Conservation (phyloP, 1,140 invertebrate genomes). For the Diorhabda elongata region DNA sequence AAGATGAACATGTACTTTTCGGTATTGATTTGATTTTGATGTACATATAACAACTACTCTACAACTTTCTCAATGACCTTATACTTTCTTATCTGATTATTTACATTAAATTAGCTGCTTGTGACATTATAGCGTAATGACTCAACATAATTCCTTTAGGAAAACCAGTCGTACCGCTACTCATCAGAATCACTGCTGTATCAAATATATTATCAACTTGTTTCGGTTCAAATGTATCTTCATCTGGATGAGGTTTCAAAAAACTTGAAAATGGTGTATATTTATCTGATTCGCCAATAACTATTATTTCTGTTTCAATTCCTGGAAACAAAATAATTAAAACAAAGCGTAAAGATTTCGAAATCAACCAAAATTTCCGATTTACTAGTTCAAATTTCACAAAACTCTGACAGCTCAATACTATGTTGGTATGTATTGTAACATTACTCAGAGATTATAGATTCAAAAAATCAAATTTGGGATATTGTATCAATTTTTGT, state of each 20-base stretch:
- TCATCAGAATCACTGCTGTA: constrained; percentile 47
- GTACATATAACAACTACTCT: too few relatives aligned
- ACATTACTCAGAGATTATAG: too few relatives aligned
- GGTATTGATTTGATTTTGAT: too few relatives aligned
- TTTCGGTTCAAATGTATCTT: constrained; percentile 35
- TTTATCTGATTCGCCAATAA: constrained; percentile 22
- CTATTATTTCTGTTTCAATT: constrained; percentile 27
- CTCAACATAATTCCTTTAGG: constrained; percentile 71
- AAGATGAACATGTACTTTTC: neutral
- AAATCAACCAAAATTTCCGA: too few relatives aligned
- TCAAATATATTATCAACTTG: constrained; percentile 29
- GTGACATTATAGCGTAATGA: constrained; percentile 45
- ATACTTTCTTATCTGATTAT: too few relatives aligned
- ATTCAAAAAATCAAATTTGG: too few relatives aligned
- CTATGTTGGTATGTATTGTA: too few relatives aligned
- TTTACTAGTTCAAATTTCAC: too few relatives aligned
- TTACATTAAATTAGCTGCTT: constrained; percentile 23
- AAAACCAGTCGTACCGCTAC: constrained; percentile 70
- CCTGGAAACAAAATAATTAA: neutral
- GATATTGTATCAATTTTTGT: too few relatives aligned
- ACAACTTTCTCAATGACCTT: too few relatives aligned
- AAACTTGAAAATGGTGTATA: constrained; percentile 26
- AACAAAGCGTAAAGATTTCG: too few relatives aligned
- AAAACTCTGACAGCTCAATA: too few relatives aligned
- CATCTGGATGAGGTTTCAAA: constrained; percentile 22